These are phyloP conservation scores for Turritopsis dohrnii DNA, from an alignment of 30 jellyfish, hydroid and myxozoan genomes.

Conservation along the genomic window DNA sequence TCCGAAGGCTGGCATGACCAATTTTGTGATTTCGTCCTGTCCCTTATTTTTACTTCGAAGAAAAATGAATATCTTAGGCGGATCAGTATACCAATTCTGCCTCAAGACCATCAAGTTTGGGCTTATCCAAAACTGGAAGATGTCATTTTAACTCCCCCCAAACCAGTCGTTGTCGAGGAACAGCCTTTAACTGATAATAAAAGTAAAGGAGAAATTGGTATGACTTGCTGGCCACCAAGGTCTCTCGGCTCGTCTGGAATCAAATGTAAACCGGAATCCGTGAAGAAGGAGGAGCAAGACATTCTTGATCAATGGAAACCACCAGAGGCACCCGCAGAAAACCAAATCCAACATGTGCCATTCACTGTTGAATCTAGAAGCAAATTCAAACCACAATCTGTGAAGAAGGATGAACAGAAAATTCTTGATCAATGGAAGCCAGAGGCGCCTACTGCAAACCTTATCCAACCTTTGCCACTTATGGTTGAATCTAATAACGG, in stretches of 20 bases:
- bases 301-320: neutral
- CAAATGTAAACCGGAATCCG: neutral
- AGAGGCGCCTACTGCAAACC: too few species aligned
- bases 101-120: slow-evolving; percentile 13
- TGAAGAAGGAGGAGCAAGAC: neutral
- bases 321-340: neutral
- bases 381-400: too few species aligned
- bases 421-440: neutral
- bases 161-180: slow-evolving; percentile 1
- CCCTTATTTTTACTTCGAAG: neutral
- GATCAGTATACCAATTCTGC: neutral
- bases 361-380: neutral
- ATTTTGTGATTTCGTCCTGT: slow-evolving; percentile 19
- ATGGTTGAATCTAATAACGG: too few species aligned
- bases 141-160: neutral
- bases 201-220: neutral
- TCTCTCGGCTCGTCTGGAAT: slow-evolving; percentile 15
- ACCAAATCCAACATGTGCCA: neutral
- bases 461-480: too few species aligned
- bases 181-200: neutral
- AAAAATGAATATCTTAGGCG: neutral
- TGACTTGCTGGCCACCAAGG: slow-evolving; percentile 58
- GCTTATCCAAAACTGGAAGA: slow-evolving; percentile 15
- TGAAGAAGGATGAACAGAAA: slow-evolving; percentile 3
- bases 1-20: neutral